phyloP scores from a whole-genome alignment of 2,797 vertebrate genomes.

The Gymnocypris eckloni region DNA sequence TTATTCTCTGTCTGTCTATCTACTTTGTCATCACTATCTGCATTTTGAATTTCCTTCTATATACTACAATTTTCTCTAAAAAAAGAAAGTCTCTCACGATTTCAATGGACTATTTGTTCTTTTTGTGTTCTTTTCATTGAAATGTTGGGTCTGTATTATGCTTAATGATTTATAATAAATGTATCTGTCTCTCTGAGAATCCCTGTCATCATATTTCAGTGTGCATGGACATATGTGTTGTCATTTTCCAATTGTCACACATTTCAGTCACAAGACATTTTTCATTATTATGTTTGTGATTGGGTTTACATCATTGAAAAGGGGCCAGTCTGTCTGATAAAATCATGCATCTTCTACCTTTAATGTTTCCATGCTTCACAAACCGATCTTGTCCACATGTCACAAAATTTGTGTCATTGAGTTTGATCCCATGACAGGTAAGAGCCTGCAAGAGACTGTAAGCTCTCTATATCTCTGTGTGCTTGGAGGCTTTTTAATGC shows the following conservation, averaged over 20 bases:
- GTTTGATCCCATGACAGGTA: constrained; percentile 78
- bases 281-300: not conserved
- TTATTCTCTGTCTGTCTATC: constrained; percentile 38
- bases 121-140: constrained; percentile 44
- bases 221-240: constrained; percentile 63
- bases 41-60: constrained; percentile 35
- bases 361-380: constrained; percentile 42
- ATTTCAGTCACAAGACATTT: constrained; percentile 26
- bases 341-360: constrained; percentile 42
- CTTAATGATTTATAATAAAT: constrained; percentile 71
- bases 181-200: constrained; percentile 56
- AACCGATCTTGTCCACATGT: constrained; percentile 62
- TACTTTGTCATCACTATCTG: constrained; percentile 18
- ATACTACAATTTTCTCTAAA: not conserved
- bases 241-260: constrained; percentile 14
- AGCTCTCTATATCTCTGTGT: constrained; percentile 44
- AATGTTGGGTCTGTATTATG: constrained; percentile 65
- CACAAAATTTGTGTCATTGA: constrained; percentile 71
- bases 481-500: constrained; percentile 43
- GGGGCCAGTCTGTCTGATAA: not conserved
- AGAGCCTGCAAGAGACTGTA: constrained; percentile 64
- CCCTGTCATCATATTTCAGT: constrained; percentile 71
- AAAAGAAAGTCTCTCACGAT: not conserved
- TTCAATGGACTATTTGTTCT: constrained; percentile 25
- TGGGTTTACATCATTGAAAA: not conserved